These are phyloP conservation scores for Sigmodon hispidus DNA, from an alignment of 2,113 vertebrate species.

Conservation along the genomic window DNA sequence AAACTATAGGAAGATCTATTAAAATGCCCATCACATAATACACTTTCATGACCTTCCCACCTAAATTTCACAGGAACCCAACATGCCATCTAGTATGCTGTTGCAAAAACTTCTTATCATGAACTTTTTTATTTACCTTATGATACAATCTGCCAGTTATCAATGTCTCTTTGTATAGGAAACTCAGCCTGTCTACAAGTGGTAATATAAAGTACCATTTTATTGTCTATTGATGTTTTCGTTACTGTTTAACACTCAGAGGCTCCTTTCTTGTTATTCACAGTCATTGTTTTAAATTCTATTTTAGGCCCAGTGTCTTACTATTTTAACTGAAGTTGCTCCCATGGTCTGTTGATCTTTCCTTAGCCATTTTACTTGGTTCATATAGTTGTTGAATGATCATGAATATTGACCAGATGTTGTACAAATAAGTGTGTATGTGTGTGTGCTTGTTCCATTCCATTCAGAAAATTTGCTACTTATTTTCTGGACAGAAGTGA, in stretches of 20 bases:
- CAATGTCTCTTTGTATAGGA: background rate
- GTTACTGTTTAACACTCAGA: background rate
- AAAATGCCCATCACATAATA: background rate
- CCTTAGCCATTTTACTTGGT: background rate
- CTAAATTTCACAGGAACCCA: background rate
- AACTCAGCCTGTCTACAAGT: background rate
- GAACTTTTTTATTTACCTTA: background rate
- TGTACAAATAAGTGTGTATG: background rate
- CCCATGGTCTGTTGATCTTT: background rate
- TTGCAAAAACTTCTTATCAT: background rate
- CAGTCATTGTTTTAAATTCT: background rate
- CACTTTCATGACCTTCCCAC: background rate
- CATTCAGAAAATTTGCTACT: background rate
- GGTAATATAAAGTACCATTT: background rate
- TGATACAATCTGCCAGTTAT: background rate
- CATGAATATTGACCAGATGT: background rate
- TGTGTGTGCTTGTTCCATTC: background rate
- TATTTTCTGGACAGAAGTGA: background rate
- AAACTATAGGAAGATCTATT: background rate
- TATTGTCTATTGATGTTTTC: background rate
- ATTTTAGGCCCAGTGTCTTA: background rate
- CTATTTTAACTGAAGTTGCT: background rate
- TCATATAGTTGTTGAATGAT: background rate
- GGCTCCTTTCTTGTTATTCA: background rate
- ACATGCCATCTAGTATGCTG: background rate